Evolutionary conservation across 2,797 vertebrate species (phyloP).

Genomic region (Falco columbarius): DNA sequence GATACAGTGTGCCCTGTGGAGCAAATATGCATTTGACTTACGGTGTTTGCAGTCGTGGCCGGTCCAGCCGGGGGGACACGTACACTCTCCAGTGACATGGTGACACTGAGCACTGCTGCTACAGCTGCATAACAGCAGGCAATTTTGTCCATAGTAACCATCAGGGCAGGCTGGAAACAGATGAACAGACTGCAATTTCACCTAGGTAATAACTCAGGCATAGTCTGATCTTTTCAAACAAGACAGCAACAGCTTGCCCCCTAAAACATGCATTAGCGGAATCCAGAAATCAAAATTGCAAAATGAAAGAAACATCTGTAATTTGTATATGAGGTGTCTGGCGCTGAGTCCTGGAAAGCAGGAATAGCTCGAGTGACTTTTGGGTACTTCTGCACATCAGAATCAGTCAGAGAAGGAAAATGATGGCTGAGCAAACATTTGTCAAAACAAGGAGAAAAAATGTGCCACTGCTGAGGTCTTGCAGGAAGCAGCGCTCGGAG

Average conservation of each 20-base stretch:
- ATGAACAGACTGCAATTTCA: neutral
- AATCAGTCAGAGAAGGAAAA: neutral
- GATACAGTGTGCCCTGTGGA: neutral
- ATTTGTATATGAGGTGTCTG: neutral
- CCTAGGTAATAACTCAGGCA: neutral
- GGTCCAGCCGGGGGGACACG: slow-evolving; percentile 71
- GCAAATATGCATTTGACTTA: neutral
- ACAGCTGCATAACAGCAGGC: slow-evolving; percentile 65
- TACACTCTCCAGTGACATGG: slow-evolving; percentile 65
- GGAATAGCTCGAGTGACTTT: neutral
- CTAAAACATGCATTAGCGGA: neutral
- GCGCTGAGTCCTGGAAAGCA: rapidly evolving
- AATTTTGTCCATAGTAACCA: slow-evolving; percentile 71
- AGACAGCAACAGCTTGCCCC: neutral
- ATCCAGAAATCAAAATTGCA: neutral
- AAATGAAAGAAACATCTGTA: neutral
- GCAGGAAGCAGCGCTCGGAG: neutral
- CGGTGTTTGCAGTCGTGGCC: slow-evolving; percentile 62
- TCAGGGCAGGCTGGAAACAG: slow-evolving; percentile 60
- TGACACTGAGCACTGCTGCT: slow-evolving; percentile 64
- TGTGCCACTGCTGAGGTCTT: neutral
- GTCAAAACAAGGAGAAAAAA: neutral
- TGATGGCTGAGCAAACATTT: neutral
- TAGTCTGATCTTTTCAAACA: neutral
- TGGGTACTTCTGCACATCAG: neutral